Base-by-base conservation (phyloP, 1,140 invertebrate genomes). In the Macrostomum lignano region DNA sequence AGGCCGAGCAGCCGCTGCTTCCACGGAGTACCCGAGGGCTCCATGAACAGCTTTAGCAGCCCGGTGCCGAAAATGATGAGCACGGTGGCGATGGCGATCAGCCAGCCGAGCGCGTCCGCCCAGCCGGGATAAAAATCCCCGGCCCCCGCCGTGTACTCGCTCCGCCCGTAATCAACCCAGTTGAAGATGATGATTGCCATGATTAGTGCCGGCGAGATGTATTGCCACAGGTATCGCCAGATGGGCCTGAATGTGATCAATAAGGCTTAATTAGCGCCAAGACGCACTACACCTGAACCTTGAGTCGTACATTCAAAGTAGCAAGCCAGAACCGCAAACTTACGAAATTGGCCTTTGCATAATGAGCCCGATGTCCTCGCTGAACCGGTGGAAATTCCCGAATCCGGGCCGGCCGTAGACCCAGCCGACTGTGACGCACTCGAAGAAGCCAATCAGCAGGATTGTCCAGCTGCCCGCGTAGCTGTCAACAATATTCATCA, bases 401-500 rank as follows among this genome's bases (percentile, higher is more conserved):
- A 49, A 49, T 21, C 45, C 35, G 11, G 29, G 23, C 14, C 45
- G 40, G 49, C 58, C 58, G 45, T 77, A 79, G 2, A 76, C 63
- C 71, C 72, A 77, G 3, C 68, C 66, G 22, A 79, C 70, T 1
- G 73, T 62, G 26, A 74, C 63, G 42, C 56, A 55, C 45, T 61
- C 59, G 15, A 49, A 42, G 17, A 61, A 71, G 6, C 73, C 74
- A 34, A 75, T 73, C 11, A 77, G 56, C 21, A 77, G 49, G 2
- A 74, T 71, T n/a, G 73, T 74, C 64, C 72, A 74, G 42, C 74
- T 74, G 7, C 73, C 73, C 1, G 73, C 70, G 44, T 75, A 75
- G 44, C 74, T 73, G 46, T 78, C 74, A 66, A 77, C 72, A 30
- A 77, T 44, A 45, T 75, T 70, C 2, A 77, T 51, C 65, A 73